phyloP scores from a whole-genome alignment of 2,888 invertebrate genomes.

The Capitulum mitella region DNA sequence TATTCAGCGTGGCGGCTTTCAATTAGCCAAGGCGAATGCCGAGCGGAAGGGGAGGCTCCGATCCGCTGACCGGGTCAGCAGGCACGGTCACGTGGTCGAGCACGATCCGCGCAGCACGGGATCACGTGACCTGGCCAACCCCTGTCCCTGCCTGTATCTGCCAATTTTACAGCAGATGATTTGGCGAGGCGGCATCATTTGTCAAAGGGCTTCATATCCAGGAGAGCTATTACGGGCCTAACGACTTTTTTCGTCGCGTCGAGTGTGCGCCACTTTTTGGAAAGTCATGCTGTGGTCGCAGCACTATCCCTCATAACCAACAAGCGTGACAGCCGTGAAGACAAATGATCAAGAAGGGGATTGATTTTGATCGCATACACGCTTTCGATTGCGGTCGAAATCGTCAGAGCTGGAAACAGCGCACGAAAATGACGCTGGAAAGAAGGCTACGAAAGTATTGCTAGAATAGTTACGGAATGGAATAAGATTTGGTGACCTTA shows the following conservation, averaged over 20 bases:
- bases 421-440: neutral
- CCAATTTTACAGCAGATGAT: neutral
- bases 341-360: neutral
- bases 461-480: no score
- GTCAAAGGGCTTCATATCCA: constrained; percentile 1
- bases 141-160: neutral
- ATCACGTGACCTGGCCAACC: neutral
- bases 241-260: constrained; percentile 23
- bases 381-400: neutral
- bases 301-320: constrained; percentile 15
- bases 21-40: constrained; percentile 13
- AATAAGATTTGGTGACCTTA: no score
- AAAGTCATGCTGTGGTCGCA: constrained; percentile 2
- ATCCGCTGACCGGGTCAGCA: neutral
- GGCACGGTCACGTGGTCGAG: no score
- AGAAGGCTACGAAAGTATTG: no score
- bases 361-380: neutral
- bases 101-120: neutral
- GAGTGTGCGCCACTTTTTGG: constrained; percentile 15
- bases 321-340: constrained; percentile 9
- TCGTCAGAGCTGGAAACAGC: neutral
- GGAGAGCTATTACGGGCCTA: constrained; percentile 1
- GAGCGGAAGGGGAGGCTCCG: neutral
- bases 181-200: neutral
- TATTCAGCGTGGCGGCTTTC: neutral